Evolutionary conservation across 1,140 invertebrate genomes (phyloP).

Genomic region (Pteromalus puparum): DNA sequence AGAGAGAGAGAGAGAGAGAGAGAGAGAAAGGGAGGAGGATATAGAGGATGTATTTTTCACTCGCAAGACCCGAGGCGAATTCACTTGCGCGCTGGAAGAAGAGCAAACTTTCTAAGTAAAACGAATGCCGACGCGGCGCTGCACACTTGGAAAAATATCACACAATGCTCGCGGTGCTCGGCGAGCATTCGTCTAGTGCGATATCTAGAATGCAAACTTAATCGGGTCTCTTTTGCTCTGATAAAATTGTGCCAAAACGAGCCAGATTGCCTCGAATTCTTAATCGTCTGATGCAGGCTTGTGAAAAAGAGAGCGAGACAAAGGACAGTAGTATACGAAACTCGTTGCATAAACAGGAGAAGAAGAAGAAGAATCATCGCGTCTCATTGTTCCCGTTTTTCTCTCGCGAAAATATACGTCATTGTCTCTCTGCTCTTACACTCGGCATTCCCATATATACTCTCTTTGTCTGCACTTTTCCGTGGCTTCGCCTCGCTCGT

Average conservation of each 20-base stretch:
- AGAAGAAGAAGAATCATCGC: conserved; percentile 5
- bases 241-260: too few species aligned
- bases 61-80: neutral
- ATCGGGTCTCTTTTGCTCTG: too few species aligned
- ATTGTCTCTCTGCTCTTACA: conserved; percentile 3
- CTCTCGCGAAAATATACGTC: neutral
- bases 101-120: neutral
- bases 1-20: neutral
- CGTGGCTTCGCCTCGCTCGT: conserved; percentile 8
- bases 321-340: neutral
- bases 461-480: conserved; percentile 18
- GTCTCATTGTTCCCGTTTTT: conserved; percentile 11
- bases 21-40: neutral
- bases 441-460: conserved; percentile 8
- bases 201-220: too few species aligned
- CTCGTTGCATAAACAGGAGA: conserved; percentile 15
- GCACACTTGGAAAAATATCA: neutral
- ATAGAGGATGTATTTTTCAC: conserved; percentile 18
- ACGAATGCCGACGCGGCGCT: neutral
- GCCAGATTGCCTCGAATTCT: too few species aligned
- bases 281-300: too few species aligned
- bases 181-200: neutral
- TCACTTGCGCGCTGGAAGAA: too few species aligned
- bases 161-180: neutral
- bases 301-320: neutral